Evolutionary conservation across 2,113 vertebrate species (phyloP), one percentile per base, ranked within the genome.

Genomic region (Nothoprocta pentlandii): DNA sequence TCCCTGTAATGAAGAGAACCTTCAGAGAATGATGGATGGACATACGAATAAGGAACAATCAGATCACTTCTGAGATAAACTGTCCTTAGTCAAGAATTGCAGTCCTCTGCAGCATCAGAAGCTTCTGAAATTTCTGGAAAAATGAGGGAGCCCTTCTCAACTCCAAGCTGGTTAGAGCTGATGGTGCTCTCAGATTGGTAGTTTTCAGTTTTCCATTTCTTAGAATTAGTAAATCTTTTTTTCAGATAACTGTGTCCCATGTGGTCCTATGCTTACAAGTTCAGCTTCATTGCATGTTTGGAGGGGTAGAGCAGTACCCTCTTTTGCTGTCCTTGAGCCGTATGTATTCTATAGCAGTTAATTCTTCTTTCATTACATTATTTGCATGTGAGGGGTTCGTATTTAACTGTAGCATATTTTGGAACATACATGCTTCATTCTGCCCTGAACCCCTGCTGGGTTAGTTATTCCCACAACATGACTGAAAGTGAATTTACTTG

Each of bases 91-190:
- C 80, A 70, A 94, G 85, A 93, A 69, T 58, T 94, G 75, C 77
- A 58, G 78, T 87, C 8, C 22, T 80, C 49, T 86, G 59, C 64
- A 95, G 61, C 68, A 44, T 77, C 69, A 87, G 53, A 49, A 90
- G 76, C 74, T 41, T 87, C 82, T 85, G 79, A 95, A 95, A 80
- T 91, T 91, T 87, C 68, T 93, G 14, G 44, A 82, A 79, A 69
- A 82, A 46, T 91, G 63, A 86, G 90, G 58, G 34, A 76, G 14
- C 61, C 47, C 20, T 85, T 76, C 58, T 89, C 87, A 91, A 69
- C 61, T 69, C 62, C 14, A 34, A 17, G 28, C 30, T 82, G 2
- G 56, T 85, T 89, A 53, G 39, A 56, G 63, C 54, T 69, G 0
- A 0, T 79, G 22, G 36, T 3, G 81, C 26, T 58, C 19, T 81